Percentiles rank a stretch among this genome's conserved stretches.
These are phyloP conservation scores for Diarsia rubi DNA, from an alignment of 2,888 invertebrate genomes.

Conservation along the genomic window DNA sequence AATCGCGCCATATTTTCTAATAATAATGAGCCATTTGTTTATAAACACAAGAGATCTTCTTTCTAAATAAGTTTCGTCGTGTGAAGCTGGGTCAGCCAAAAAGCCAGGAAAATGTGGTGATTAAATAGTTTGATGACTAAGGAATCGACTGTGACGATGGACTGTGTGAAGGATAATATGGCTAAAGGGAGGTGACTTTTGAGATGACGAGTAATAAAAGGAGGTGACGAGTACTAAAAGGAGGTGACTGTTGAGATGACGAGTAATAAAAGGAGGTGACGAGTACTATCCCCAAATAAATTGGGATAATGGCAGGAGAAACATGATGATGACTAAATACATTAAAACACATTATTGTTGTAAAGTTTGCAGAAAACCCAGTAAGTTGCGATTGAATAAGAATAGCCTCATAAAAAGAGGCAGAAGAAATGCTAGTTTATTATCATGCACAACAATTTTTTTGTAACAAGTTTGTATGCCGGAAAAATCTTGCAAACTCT, in stretches of 20 bases:
- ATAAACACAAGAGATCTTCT: neutral
- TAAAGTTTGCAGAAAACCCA: conserved; percentile 23
- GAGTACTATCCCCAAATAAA: no score
- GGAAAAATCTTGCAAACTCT: conserved; percentile 49
- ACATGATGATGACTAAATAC: conserved; percentile 17
- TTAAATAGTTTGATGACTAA: conserved; percentile 13
- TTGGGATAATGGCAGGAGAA: no score
- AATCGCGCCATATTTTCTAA: neutral
- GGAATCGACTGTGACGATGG: no score
- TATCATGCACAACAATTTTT: conserved; percentile 48
- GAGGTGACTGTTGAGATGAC: no score
- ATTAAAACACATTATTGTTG: conserved; percentile 28
- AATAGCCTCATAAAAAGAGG: conserved; percentile 45
- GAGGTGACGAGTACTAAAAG: no score
- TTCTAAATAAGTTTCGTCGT: conserved; percentile 10
- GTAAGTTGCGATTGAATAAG: conserved; percentile 48
- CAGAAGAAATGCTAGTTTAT: conserved; percentile 45
- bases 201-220: no score
- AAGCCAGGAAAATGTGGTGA: conserved; percentile 13
- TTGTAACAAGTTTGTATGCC: conserved; percentile 41
- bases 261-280: no score
- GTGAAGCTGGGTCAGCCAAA: neutral
- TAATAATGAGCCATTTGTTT: neutral
- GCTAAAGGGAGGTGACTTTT: no score
- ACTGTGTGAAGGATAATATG: no score